Base-by-base conservation (phyloP, 2,113 vertebrate genomes). In the Melospiza melodia region DNA sequence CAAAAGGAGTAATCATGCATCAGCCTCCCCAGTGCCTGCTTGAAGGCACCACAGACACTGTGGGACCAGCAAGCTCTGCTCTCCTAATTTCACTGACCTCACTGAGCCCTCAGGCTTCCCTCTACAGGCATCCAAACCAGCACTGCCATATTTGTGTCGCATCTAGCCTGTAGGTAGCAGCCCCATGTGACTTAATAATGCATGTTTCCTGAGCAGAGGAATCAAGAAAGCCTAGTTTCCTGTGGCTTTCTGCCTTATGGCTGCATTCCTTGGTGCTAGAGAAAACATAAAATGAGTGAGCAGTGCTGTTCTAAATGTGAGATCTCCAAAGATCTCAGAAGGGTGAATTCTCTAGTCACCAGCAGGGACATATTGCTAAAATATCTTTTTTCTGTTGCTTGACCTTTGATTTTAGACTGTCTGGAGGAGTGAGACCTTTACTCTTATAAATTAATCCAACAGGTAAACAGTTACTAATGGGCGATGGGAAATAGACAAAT, bases 1-100 rank as follows among this genome's bases (percentile, higher is more conserved):
- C 87, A 94, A 67, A 94, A 81, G 46, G 39, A 35, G 63, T 85
- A 83, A 80, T 58, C 55, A 23, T 28, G 28, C 46, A 28, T 58
- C 86, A 62, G n/a, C 24, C 30, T 84, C 58, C 72, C 31, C 41
- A 27, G 31, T 48, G 69, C 39, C 24, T 61, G 80, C 52, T 87
- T 81, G 15, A 41, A 67, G 52, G 52, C 57, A 58, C 35, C 9
- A 0, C 48, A 80, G 52, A 67, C 51, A 18, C 61, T 52, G 21
- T 43, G 72, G 75, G 76, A 93, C 46, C 63, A 52, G 68, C 1
- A 1, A 79, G 55, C 63, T 58, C 71, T 54, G 25, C 9, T 83
- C 22, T 82, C 51, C 54, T 85, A 33, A 58, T 80, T 90, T 51
- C 71, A 67, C 55, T 86, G 62, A 62, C 51, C 33, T 66, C 1